Evolutionary conservation across 2,797 vertebrate species (phyloP).

Genomic region (Ceryle rudis): DNA sequence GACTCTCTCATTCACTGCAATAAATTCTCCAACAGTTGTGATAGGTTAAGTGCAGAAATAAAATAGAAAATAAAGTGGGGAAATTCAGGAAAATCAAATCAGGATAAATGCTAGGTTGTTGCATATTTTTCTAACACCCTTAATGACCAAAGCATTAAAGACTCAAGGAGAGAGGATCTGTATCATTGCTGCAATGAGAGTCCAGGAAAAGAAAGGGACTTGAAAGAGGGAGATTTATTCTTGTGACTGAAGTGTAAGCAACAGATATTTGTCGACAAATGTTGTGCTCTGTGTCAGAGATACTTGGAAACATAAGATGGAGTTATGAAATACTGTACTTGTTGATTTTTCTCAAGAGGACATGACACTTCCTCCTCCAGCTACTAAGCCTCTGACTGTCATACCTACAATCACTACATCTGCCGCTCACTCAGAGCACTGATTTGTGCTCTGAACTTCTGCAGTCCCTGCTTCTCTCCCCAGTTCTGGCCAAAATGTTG

Average conservation of each 20-base stretch:
- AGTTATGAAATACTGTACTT: not conserved
- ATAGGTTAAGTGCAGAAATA: not conserved
- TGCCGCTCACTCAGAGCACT: not conserved
- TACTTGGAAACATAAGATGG: not conserved
- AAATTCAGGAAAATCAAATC: not conserved
- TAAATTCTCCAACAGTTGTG: not conserved
- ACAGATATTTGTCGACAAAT: not conserved
- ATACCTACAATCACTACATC: not conserved
- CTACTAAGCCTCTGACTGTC: not conserved
- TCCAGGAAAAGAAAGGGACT: not conserved
- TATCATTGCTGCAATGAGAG: not conserved
- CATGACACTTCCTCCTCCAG: not conserved
- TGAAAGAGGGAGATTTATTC: not conserved
- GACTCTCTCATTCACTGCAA: not conserved
- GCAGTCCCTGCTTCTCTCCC: not conserved
- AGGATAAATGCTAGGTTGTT: not conserved
- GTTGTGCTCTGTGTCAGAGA: not conserved
- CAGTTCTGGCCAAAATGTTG: not conserved
- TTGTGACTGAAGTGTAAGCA: not conserved
- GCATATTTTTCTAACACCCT: not conserved
- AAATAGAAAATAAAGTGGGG: not conserved
- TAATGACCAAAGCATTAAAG: not conserved
- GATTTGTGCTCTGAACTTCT: not conserved
- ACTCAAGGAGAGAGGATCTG: not conserved
- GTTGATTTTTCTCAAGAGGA: not conserved